These are phyloP conservation scores for Galerucella calmariensis DNA, from an alignment of 2,888 invertebrate genomes.

Conservation along the genomic window DNA sequence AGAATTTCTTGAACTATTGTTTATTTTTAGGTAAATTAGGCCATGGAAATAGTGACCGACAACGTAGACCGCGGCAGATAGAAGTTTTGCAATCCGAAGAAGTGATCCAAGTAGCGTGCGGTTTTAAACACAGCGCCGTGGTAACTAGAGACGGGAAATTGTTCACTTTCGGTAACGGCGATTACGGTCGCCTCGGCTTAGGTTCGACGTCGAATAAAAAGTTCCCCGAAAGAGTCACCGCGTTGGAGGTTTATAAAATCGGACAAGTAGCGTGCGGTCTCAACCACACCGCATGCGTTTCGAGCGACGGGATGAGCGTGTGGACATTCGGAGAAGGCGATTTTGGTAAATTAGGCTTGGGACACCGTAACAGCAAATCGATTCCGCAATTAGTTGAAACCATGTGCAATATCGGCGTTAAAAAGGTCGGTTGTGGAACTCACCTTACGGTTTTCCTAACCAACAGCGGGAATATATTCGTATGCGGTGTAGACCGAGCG, in stretches of 20 bases:
- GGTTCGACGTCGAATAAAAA: conserved; percentile 73
- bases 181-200: conserved; percentile 71
- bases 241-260: conserved; percentile 66
- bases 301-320: conserved; percentile 69
- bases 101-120: conserved; percentile 71
- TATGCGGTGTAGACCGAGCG: conserved; percentile 72
- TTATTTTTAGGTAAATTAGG: conserved; percentile 66
- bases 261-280: conserved; percentile 69
- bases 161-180: conserved; percentile 75
- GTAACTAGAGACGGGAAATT: conserved; percentile 73
- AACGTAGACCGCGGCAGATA: conserved; percentile 72
- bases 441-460: conserved; percentile 74
- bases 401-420: conserved; percentile 68
- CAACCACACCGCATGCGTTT: conserved; percentile 73
- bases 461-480: conserved; percentile 69
- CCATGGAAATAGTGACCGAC: conserved; percentile 74
- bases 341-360: conserved; percentile 70
- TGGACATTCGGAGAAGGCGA: conserved; percentile 77
- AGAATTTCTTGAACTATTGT: not conserved
- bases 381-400: conserved; percentile 68
- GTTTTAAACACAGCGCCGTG: conserved; percentile 74
- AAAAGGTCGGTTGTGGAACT: conserved; percentile 72
- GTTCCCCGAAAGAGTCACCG: conserved; percentile 69
- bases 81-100: conserved; percentile 73
- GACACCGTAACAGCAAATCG: conserved; percentile 64